phyloP scores from a whole-genome alignment of 2,888 invertebrate species.

The Drosophila niveifrons region DNA sequence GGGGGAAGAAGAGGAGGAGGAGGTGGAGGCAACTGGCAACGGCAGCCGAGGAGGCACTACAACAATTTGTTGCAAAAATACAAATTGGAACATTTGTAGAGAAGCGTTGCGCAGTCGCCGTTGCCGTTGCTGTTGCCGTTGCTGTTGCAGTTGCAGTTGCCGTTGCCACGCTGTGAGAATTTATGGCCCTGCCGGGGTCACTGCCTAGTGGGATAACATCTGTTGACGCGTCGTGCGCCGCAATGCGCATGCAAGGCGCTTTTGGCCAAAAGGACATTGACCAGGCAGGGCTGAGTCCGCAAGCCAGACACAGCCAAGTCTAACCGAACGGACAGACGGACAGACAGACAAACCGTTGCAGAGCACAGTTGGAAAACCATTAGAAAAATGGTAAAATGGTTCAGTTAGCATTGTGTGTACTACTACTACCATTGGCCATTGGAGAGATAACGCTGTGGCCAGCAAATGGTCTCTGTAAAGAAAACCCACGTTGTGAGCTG shows the following conservation, averaged over 20 bases:
- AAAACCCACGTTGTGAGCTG: conserved; percentile 29
- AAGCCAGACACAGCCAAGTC: conserved; percentile 11
- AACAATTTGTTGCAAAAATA: conserved; percentile 80
- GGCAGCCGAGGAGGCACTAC: conserved; percentile 37
- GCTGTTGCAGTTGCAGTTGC: conserved; percentile 33
- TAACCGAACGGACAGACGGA: conserved; percentile 19
- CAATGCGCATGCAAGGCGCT: conserved; percentile 74
- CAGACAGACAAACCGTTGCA: conserved; percentile 51
- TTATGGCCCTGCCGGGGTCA: conserved; percentile 80
- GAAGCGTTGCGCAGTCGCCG: conserved; percentile 48
- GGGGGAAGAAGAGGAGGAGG: conserved; percentile 8
- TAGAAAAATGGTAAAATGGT: conserved; percentile 60
- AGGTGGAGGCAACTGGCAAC: conserved; percentile 33
- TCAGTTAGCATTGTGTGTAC: conserved; percentile 20
- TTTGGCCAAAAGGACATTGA: conserved; percentile 65
- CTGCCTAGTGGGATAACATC: conserved; percentile 76
- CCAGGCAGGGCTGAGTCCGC: conserved; percentile 4
- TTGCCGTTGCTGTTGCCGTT: conserved; percentile 20
- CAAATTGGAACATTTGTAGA: conserved; percentile 81
- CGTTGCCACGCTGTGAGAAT: conserved; percentile 71
- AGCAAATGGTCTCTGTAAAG: conserved; percentile 1
- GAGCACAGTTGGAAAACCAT: conserved; percentile 51
- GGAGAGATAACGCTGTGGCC: conserved; percentile 5
- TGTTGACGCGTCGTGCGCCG: conserved; percentile 80
- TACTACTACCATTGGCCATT: conserved; percentile 24